Evolutionary conservation across 1,140 invertebrate species (phyloP).

Genomic region (Melipona quadrifasciata): DNA sequence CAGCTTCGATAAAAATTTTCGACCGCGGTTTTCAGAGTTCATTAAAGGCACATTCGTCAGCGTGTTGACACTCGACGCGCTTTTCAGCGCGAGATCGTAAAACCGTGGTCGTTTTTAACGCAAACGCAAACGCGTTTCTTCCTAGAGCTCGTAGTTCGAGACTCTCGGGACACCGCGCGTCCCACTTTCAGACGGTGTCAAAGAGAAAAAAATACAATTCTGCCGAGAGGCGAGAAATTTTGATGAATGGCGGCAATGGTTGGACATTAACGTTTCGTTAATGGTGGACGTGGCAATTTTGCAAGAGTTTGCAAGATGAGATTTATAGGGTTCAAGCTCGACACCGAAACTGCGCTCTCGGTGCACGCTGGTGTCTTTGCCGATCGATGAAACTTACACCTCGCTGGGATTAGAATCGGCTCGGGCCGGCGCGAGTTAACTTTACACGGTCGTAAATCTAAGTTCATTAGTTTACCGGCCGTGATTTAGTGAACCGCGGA

Average conservation of each 20-base stretch:
- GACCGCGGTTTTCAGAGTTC: neutral
- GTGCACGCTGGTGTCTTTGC: constrained; percentile 1
- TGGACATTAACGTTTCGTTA: neutral
- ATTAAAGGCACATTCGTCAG: neutral
- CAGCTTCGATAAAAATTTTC: neutral
- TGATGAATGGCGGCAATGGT: neutral
- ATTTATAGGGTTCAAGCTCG: neutral
- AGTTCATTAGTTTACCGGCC: constrained; percentile 49
- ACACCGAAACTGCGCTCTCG: neutral
- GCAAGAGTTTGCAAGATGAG: neutral
- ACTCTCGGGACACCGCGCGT: neutral
- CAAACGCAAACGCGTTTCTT: neutral
- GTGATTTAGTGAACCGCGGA: constrained; percentile 37
- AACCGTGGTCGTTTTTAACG: constrained; percentile 13
- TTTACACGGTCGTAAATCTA: constrained; percentile 61
- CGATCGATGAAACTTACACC: constrained; percentile 26
- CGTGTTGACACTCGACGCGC: neutral
- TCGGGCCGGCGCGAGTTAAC: constrained; percentile 32
- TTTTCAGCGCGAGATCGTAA: neutral
- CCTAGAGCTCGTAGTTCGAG: neutral
- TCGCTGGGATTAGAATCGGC: constrained; percentile 9
- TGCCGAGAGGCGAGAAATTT: neutral
- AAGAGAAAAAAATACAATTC: neutral
- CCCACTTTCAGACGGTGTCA: neutral
- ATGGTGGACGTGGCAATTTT: neutral